Evolutionary conservation across 2,113 vertebrate species (phyloP).

Genomic region (Pedetes capensis): DNA sequence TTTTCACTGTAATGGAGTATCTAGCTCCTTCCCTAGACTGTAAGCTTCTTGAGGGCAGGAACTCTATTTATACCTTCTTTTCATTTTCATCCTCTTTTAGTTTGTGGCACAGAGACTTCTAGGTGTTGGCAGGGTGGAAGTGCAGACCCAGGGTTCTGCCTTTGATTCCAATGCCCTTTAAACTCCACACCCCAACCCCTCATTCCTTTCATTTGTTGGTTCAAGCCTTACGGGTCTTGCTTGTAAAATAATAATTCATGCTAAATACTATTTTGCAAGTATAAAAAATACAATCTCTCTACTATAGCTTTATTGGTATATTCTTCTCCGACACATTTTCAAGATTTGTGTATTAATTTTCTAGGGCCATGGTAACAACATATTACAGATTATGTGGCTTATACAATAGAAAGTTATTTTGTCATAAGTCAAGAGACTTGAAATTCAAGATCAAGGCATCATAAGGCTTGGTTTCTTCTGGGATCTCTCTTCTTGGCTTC

Average conservation of each 20-base stretch:
- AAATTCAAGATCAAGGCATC: neutral
- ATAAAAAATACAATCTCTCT: neutral
- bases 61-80: neutral
- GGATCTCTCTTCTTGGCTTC: neutral
- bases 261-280: neutral
- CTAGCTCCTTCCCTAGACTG: neutral
- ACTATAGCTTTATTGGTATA: neutral
- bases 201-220: neutral
- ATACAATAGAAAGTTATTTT: neutral
- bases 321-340: neutral
- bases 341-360: neutral
- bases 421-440: neutral
- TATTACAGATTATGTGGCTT: neutral
- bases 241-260: neutral
- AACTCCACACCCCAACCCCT: neutral
- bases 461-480: neutral
- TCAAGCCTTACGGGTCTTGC: neutral
- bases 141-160: neutral
- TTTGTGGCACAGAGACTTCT: neutral
- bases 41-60: neutral
- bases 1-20: neutral
- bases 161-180: neutral
- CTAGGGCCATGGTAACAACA: neutral
- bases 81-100: neutral
- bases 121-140: neutral